phyloP scores from a whole-genome alignment of 2,113 vertebrate genomes.

The Desmodus rotundus region DNA sequence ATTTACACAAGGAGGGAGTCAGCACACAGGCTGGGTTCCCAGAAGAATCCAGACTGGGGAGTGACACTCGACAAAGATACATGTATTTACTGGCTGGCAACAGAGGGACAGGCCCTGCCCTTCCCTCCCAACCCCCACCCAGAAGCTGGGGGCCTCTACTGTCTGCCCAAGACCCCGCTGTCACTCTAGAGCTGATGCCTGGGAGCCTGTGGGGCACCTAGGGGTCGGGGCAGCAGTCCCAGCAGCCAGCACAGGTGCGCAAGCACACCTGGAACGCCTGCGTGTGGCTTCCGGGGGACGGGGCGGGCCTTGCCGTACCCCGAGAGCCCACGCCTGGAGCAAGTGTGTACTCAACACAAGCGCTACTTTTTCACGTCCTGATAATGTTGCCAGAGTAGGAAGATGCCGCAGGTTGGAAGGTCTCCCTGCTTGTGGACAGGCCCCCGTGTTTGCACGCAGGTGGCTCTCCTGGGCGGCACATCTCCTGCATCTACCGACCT shows the following conservation, averaged over 20 bases:
- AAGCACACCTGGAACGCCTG: not conserved
- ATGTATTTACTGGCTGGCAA: not conserved
- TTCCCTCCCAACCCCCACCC: not conserved
- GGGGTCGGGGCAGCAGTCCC: not conserved
- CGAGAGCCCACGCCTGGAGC: too few species aligned
- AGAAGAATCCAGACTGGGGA: not conserved
- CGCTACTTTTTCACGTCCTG: not conserved
- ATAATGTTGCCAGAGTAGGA: not conserved
- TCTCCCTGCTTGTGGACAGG: not conserved
- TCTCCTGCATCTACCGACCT: slow-evolving; percentile 1
- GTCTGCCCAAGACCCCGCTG: not conserved
- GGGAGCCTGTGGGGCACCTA: not conserved
- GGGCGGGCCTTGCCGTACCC: not conserved
- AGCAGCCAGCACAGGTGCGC: too few species aligned
- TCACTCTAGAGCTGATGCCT: not conserved
- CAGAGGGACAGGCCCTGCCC: too few species aligned
- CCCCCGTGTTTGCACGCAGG: not conserved
- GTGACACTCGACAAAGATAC: not conserved
- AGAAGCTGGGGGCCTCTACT: not conserved
- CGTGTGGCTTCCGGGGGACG: not conserved
- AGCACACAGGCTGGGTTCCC: not conserved
- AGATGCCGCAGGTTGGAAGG: not conserved
- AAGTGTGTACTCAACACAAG: not conserved
- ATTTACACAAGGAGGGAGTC: not conserved
- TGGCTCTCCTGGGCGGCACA: not conserved